Conservation (phyloP, 2,888 invertebrate genomes). For the Himalopsyche japonica region DNA sequence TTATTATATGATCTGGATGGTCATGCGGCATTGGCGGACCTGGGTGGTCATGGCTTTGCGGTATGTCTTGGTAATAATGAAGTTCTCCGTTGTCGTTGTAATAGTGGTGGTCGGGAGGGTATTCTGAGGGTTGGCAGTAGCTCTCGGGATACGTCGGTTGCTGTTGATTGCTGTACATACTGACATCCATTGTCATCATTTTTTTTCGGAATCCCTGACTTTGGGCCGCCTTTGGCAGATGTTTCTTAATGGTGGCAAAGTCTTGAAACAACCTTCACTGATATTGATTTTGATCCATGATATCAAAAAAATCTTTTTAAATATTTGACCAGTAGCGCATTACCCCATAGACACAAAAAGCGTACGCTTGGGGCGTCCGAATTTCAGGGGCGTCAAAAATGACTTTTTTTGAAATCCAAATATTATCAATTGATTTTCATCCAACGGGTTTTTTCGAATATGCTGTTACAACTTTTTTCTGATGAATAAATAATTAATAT, state of each 20-base stretch:
- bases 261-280: not conserved
- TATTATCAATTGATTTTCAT: too few relatives aligned
- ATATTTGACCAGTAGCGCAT: too few relatives aligned
- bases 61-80: conserved; percentile 58
- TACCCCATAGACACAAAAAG: too few relatives aligned
- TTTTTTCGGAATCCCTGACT: conserved; percentile 42
- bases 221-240: not conserved
- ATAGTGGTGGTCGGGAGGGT: conserved; percentile 47
- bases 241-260: not conserved
- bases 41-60: conserved; percentile 51
- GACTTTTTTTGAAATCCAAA: too few relatives aligned
- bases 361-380: too few relatives aligned
- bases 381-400: too few relatives aligned
- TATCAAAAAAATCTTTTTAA: too few relatives aligned
- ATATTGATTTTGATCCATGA: not conserved
- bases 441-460: too few relatives aligned
- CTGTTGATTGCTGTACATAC: conserved; percentile 74
- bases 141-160: conserved; percentile 47
- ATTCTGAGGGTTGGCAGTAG: conserved; percentile 46
- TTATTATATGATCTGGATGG: conserved; percentile 70
- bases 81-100: conserved; percentile 50
- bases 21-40: conserved; percentile 52
- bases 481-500: too few relatives aligned
- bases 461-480: too few relatives aligned
- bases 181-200: conserved; percentile 84